Conservation (phyloP, 2,888 invertebrate genomes). For the Philereme vetulata region DNA sequence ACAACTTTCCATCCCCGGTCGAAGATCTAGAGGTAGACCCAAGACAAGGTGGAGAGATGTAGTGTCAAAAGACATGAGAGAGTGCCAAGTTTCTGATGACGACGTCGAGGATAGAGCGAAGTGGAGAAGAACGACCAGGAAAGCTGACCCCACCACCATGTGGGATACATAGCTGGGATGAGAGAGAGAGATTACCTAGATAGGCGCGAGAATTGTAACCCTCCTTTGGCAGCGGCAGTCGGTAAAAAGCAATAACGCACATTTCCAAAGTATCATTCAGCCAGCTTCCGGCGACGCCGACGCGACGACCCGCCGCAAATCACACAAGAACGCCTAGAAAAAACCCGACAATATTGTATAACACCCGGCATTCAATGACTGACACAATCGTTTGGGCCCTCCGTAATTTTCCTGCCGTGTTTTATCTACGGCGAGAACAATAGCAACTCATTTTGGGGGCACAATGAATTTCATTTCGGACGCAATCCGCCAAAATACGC, state of each 20-base stretch:
- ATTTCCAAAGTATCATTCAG: slow-evolving; percentile 13
- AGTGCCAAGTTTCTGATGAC: too few relatives aligned
- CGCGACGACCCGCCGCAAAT: slow-evolving; percentile 24
- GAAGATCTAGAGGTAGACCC: too few relatives aligned
- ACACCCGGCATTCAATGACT: slow-evolving; percentile 65
- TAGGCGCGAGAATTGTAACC: too few relatives aligned
- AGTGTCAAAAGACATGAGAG: too few relatives aligned
- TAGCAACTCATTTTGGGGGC: slow-evolving; percentile 72
- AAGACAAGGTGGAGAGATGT: too few relatives aligned
- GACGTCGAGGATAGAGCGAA: too few relatives aligned
- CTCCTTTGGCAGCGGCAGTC: too few relatives aligned
- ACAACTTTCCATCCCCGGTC: too few relatives aligned
- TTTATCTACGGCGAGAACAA: slow-evolving; percentile 71
- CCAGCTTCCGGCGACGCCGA: slow-evolving; percentile 32
- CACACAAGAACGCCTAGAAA: slow-evolving; percentile 33
- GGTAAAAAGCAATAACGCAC: background rate
- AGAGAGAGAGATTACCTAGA: too few relatives aligned
- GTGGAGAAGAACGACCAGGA: too few relatives aligned
- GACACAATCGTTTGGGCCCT: slow-evolving; percentile 59
- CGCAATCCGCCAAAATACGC: slow-evolving; percentile 68
- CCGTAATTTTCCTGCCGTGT: slow-evolving; percentile 79
- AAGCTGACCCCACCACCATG: too few relatives aligned
- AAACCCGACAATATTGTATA: slow-evolving; percentile 65
- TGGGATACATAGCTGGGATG: too few relatives aligned
- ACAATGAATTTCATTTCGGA: slow-evolving; percentile 76